Evolutionary conservation across 2,113 vertebrate species (phyloP).

Genomic region (Triplophysa dalaica): DNA sequence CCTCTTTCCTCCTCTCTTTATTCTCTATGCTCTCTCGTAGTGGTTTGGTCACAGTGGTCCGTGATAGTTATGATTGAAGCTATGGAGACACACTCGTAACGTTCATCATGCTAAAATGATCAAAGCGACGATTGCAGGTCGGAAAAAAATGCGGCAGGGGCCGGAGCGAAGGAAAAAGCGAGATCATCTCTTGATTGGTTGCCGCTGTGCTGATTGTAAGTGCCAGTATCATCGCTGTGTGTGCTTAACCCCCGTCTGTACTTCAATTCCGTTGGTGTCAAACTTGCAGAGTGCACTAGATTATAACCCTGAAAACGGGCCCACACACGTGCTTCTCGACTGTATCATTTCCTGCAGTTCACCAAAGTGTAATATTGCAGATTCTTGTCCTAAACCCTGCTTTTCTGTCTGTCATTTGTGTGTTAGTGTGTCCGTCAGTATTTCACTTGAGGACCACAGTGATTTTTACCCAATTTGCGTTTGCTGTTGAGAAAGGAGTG

Average conservation of each 20-base stretch:
- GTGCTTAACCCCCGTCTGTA: slow-evolving; percentile 24
- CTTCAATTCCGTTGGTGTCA: slow-evolving; percentile 21
- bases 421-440: slow-evolving; percentile 1
- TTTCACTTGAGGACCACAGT: neutral
- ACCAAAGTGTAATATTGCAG: neutral
- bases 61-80: slow-evolving; percentile 36
- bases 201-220: slow-evolving; percentile 48
- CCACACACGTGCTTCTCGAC: neutral
- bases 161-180: slow-evolving; percentile 1
- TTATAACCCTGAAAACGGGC: neutral
- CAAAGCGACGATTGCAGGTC: slow-evolving; percentile 32
- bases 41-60: neutral
- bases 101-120: slow-evolving; percentile 36
- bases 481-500: neutral
- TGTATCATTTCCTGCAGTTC: neutral
- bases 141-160: neutral
- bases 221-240: slow-evolving; percentile 5
- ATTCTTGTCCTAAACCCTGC: neutral
- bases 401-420: neutral
- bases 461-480: neutral
- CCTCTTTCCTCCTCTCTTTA: slow-evolving; percentile 18
- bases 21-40: neutral
- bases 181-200: slow-evolving; percentile 44
- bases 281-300: slow-evolving; percentile 26
- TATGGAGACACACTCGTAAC: slow-evolving; percentile 22